Conservation (phyloP, 2,113 vertebrate species). For the Xyrauchen texanus region DNA sequence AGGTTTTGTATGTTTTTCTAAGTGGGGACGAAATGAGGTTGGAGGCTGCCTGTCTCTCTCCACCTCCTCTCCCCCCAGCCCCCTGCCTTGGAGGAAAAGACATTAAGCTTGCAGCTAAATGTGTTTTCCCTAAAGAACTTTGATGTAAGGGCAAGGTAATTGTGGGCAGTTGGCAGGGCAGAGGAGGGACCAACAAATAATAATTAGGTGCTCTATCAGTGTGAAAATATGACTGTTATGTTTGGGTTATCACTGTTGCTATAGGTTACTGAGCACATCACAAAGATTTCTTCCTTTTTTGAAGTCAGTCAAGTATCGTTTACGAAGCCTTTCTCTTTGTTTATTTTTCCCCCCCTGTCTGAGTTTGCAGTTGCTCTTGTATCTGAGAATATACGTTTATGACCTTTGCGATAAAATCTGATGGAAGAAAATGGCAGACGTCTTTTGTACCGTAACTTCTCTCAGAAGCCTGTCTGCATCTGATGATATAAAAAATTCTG, state of each 20-base stretch:
- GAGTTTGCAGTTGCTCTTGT: slow-evolving; percentile 4
- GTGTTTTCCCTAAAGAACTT: slow-evolving; percentile 49
- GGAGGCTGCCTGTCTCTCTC: too few species aligned
- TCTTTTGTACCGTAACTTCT: slow-evolving; percentile 36
- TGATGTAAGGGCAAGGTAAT: slow-evolving; percentile 51
- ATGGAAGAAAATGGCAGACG: slow-evolving; percentile 32
- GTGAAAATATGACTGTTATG: slow-evolving; percentile 52
- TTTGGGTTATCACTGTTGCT: slow-evolving; percentile 52
- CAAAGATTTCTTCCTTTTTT: slow-evolving; percentile 35
- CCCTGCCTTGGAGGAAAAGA: slow-evolving; percentile 41
- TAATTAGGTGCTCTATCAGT: slow-evolving; percentile 50
- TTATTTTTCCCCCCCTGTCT: not conserved
- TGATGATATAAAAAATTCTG: slow-evolving; percentile 48
- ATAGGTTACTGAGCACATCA: slow-evolving; percentile 38
- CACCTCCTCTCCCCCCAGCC: slow-evolving; percentile 31
- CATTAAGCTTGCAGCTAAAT: slow-evolving; percentile 41
- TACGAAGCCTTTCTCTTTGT: slow-evolving; percentile 8
- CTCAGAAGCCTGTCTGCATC: slow-evolving; percentile 39
- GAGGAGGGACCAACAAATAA: slow-evolving; percentile 53
- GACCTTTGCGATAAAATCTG: slow-evolving; percentile 27
- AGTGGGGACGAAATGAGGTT: too few species aligned
- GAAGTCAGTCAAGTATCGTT: slow-evolving; percentile 32
- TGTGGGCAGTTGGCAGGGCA: slow-evolving; percentile 31
- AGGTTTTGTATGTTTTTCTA: slow-evolving; percentile 37
- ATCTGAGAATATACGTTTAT: slow-evolving; percentile 36